Evolutionary conservation across 1,140 invertebrate species (phyloP).

Genomic region (Pseudobourletiella spinata): DNA sequence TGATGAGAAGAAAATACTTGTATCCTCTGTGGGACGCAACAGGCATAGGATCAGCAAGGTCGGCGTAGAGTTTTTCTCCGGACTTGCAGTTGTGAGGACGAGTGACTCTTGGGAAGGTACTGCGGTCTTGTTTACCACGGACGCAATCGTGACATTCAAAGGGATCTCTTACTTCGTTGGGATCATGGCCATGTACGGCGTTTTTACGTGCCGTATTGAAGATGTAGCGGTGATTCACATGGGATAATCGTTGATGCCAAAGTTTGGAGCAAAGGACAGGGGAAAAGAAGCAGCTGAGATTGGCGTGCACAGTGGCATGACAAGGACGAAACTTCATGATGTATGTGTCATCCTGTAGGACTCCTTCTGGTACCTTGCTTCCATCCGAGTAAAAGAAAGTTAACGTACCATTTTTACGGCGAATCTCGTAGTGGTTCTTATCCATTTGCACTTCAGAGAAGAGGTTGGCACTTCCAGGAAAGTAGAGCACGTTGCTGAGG

Average conservation of each 20-base stretch:
- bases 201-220: slow-evolving; percentile 9
- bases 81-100: slow-evolving; percentile 25
- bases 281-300: neutral
- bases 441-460: no score
- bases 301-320: neutral
- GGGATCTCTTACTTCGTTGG: neutral
- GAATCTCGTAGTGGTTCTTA: neutral
- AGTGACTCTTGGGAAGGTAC: slow-evolving; percentile 13
- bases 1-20: slow-evolving; percentile 43
- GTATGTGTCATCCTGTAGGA: slow-evolving; percentile 2
- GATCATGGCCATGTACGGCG: slow-evolving; percentile 8
- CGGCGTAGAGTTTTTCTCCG: slow-evolving; percentile 41
- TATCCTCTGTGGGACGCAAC: slow-evolving; percentile 38
- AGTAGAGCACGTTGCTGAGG: neutral
- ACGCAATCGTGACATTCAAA: slow-evolving; percentile 9
- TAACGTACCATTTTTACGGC: neutral
- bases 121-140: slow-evolving; percentile 20
- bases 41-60: no score
- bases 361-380: neutral
- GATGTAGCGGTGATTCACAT: no score
- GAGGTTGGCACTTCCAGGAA: no score
- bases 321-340: no score
- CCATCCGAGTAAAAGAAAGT: neutral
- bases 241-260: slow-evolving; percentile 10
- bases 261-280: no score